phyloP scores from a whole-genome alignment of 1,140 invertebrate genomes.

The Heliconius melpomene region DNA sequence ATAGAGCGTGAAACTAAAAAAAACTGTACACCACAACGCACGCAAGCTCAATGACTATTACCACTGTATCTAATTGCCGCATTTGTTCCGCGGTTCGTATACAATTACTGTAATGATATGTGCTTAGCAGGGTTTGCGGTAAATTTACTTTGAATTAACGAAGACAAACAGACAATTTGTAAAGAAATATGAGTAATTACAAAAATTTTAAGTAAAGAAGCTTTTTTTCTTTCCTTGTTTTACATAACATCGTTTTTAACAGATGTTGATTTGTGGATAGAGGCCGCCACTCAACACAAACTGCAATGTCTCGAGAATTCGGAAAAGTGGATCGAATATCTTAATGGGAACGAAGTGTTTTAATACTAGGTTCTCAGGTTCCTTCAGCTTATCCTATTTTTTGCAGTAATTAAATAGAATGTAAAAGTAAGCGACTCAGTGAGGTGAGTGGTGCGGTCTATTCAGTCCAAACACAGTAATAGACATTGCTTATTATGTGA shows the following conservation, averaged over 20 bases:
- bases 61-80: background rate
- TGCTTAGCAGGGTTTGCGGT: background rate
- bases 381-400: no score
- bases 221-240: background rate
- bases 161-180: background rate
- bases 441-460: no score
- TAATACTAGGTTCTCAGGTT: no score
- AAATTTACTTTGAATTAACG: background rate
- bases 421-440: no score
- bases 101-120: conserved; percentile 10
- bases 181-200: background rate
- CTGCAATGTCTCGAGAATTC: no score
- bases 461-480: no score
- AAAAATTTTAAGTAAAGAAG: background rate
- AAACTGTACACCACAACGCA: background rate
- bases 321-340: no score
- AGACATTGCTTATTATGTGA: no score
- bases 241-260: background rate
- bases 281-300: no score
- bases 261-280: no score
- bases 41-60: background rate
- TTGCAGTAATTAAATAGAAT: no score
- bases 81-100: conserved; percentile 7
- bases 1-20: background rate
- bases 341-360: no score